These are phyloP conservation scores for Pollenia angustigena DNA, from an alignment of 2,888 invertebrate species.

Conservation along the genomic window DNA sequence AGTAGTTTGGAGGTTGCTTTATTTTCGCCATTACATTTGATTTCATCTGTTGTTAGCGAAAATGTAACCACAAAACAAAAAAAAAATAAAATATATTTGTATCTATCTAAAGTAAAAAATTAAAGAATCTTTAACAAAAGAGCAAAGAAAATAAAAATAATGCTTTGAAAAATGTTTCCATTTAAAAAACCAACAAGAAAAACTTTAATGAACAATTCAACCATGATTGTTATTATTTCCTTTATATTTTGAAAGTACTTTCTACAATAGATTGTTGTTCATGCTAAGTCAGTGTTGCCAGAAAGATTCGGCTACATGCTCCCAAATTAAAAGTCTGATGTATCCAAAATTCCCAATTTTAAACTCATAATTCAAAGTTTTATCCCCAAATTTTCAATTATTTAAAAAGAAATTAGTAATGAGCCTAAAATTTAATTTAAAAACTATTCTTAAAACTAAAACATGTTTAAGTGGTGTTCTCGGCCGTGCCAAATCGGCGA, in stretches of 20 bases:
- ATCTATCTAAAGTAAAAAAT: constrained; percentile 7
- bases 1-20: constrained; percentile 40
- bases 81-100: background rate
- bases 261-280: constrained; percentile 20
- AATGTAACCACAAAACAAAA: constrained; percentile 26
- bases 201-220: constrained; percentile 75
- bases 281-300: no score
- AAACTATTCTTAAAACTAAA: no score
- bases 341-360: no score
- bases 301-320: no score
- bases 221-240: constrained; percentile 45
- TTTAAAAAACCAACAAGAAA: constrained; percentile 72
- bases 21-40: constrained; percentile 65
- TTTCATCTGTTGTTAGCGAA: constrained; percentile 58
- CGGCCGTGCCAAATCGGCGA: no score
- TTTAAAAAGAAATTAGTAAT: no score
- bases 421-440: no score
- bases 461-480: no score
- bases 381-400: no score
- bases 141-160: constrained; percentile 17
- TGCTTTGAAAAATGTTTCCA: constrained; percentile 67
- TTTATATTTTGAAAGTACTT: constrained; percentile 3
- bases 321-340: no score
- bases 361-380: no score
- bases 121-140: constrained; percentile 36